Conservation (phyloP, 2,888 invertebrate species). For the Noctua janthina region DNA sequence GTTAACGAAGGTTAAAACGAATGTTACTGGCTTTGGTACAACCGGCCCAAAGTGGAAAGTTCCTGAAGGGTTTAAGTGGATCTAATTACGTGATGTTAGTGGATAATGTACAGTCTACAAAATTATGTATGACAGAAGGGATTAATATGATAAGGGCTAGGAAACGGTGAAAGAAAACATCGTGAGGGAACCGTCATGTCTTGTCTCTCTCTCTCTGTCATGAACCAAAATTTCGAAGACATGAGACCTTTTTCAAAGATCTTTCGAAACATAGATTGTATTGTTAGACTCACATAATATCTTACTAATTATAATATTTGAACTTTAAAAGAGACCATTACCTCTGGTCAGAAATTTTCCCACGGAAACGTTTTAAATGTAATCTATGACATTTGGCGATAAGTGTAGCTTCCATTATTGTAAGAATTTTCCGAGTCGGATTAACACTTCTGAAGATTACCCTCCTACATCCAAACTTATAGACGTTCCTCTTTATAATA, state of each 20-base stretch:
- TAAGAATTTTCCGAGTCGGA: neutral
- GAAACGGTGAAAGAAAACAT: neutral
- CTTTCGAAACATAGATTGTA: neutral
- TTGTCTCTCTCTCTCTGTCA: no score
- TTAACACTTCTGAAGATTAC: neutral
- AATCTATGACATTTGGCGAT: neutral
- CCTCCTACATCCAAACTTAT: neutral
- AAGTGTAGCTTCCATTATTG: neutral
- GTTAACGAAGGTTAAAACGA: slow-evolving; percentile 4
- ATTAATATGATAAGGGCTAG: neutral
- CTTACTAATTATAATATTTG: neutral
- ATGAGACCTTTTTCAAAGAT: neutral
- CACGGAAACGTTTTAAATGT: no score
- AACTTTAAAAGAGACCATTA: neutral
- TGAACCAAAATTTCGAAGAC: neutral
- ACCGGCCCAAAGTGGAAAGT: neutral
- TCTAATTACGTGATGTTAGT: slow-evolving; percentile 5
- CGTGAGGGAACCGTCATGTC: neutral
- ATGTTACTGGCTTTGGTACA: neutral
- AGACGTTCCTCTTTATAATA: neutral
- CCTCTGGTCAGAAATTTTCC: neutral
- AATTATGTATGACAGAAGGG: neutral
- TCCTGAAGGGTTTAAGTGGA: neutral
- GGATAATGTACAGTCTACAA: neutral
- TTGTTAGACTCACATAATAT: neutral